Conservation (phyloP, 37 sponge, comb jelly and placozoan genomes). For the Oscarella lobularis region DNA sequence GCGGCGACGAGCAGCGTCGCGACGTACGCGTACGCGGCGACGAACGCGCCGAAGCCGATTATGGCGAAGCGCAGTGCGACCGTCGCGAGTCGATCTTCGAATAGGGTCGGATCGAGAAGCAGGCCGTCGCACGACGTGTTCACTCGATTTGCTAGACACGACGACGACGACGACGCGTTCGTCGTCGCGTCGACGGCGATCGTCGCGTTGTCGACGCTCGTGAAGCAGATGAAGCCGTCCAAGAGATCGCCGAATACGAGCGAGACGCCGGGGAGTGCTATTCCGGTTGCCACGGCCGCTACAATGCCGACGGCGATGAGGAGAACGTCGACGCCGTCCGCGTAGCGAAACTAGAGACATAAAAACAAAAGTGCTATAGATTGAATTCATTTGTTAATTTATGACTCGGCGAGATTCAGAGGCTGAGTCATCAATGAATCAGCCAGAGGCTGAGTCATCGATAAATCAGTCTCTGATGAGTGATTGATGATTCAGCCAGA, state of each 20-base stretch:
- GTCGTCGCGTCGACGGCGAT: background rate
- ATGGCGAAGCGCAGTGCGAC: background rate
- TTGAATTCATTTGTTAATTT: no score
- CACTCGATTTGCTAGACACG: background rate
- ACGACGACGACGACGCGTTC: background rate
- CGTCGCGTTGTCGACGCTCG: background rate
- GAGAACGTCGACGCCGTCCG: background rate
- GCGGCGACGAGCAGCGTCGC: background rate
- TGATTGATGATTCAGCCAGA: no score
- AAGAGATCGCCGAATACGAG: background rate
- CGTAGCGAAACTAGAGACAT: background rate
- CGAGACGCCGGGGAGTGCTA: background rate
- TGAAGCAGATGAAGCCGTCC: background rate
- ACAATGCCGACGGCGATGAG: background rate
- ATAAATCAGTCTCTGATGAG: no score
- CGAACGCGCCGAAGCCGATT: background rate
- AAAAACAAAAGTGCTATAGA: no score
- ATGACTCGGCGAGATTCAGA: no score
- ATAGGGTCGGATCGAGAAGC: no score
- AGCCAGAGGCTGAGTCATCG: no score
- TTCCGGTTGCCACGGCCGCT: background rate
- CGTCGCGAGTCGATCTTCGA: no score
- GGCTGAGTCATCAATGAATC: no score
- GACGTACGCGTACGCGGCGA: background rate
- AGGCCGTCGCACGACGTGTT: no score